A percentile compares a stretch with the other conserved stretches of the same genome.
Conservation (phyloP, 2,888 invertebrate species). For the Theristus sp. region DNA sequence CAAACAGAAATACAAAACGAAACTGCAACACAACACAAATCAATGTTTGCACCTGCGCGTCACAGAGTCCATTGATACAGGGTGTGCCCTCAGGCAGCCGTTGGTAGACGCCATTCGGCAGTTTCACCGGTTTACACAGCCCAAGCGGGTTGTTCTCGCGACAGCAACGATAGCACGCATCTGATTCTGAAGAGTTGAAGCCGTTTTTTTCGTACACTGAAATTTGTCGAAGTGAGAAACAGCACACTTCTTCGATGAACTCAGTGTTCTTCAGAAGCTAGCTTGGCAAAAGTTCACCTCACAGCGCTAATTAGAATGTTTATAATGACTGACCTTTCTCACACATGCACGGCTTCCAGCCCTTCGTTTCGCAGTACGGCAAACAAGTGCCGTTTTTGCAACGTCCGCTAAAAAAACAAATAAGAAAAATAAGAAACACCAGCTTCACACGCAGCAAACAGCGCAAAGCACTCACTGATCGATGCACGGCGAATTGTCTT, state of each 20-base stretch:
- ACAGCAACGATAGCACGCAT: slow-evolving; percentile 83
- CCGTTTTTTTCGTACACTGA: no score
- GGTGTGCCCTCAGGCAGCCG: slow-evolving; percentile 81
- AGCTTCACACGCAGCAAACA: neutral
- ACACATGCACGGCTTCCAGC: slow-evolving; percentile 68
- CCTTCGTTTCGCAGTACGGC: slow-evolving; percentile 84
- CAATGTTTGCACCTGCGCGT: no score
- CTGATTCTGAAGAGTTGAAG: slow-evolving; percentile 47
- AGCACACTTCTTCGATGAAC: no score
- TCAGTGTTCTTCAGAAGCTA: no score
- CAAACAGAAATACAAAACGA: no score
- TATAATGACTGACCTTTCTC: slow-evolving; percentile 52
- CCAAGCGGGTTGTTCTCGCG: slow-evolving; percentile 30
- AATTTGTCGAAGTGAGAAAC: no score
- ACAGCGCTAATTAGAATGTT: neutral
- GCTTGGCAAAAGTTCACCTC: neutral
- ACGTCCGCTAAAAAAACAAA: slow-evolving; percentile 46
- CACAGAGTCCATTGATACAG: slow-evolving; percentile 43
- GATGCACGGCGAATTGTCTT: slow-evolving; percentile 65
- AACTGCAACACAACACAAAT: no score
- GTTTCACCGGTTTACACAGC: neutral
- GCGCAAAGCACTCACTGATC: slow-evolving; percentile 41
- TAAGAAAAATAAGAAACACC: neutral
- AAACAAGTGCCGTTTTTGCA: slow-evolving; percentile 74
- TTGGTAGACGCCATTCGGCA: slow-evolving; percentile 8